These are phyloP conservation scores for Nycticorax nycticorax DNA, from an alignment of 2,113 vertebrate species.

Conservation along the genomic window DNA sequence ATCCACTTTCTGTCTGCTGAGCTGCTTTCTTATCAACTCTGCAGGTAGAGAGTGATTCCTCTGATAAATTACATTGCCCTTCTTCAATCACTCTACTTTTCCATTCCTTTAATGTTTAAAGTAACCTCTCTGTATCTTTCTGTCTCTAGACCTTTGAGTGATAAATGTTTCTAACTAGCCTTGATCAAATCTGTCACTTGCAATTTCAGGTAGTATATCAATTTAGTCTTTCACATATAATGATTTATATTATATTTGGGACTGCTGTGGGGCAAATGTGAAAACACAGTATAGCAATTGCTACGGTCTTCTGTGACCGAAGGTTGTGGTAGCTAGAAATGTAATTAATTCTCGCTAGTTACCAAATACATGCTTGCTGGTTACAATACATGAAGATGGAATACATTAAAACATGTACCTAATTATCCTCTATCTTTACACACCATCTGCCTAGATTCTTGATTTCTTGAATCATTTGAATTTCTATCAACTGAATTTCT, in stretches of 20 bases:
- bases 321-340: constrained; percentile 33
- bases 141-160: constrained; percentile 71
- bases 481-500: constrained; percentile 60
- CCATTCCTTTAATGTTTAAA: constrained; percentile 70
- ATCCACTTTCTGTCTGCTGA: constrained; percentile 79
- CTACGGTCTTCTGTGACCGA: constrained; percentile 25
- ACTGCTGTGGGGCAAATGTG: constrained; percentile 46
- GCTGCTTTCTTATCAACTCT: constrained; percentile 84
- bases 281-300: constrained; percentile 44
- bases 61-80: constrained; percentile 80
- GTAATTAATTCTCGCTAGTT: constrained; percentile 64
- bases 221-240: constrained; percentile 66
- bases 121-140: constrained; percentile 70
- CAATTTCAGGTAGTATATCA: constrained; percentile 73
- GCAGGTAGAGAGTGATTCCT: constrained; percentile 79
- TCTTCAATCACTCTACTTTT: constrained; percentile 73
- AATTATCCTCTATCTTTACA: constrained; percentile 54
- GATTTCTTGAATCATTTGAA: constrained; percentile 44
- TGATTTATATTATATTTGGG: constrained; percentile 69
- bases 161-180: constrained; percentile 72
- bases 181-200: constrained; percentile 79
- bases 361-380: constrained; percentile 50
- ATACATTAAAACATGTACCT: constrained; percentile 21
- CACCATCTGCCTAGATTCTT: constrained; percentile 39
- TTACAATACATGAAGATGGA: constrained; percentile 26